phyloP scores from a whole-genome alignment of 92 coral and sea anemone genomes.

The Palythoa heliodiscus region DNA sequence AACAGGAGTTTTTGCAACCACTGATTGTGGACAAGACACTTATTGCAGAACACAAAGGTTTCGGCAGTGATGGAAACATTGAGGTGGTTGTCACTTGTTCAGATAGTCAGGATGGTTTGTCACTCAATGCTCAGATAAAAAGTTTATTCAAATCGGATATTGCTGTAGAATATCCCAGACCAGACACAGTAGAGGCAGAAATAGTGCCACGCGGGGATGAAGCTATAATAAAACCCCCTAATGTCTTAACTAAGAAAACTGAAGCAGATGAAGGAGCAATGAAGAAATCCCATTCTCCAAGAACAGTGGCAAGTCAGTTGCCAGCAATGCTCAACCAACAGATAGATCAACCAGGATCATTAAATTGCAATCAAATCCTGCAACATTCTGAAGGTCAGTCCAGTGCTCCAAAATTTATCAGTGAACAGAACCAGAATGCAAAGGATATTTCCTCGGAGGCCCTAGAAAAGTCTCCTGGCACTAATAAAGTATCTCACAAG shows the following conservation, averaged over 20 bases:
- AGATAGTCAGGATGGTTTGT: background rate
- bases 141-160: background rate
- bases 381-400: background rate
- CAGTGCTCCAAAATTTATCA: background rate
- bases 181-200: background rate
- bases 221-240: background rate
- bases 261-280: background rate
- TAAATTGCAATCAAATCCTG: background rate
- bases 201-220: background rate
- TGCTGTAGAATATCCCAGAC: background rate
- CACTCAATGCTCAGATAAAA: constrained; percentile 12
- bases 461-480: background rate
- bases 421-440: background rate
- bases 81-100: constrained; percentile 31
- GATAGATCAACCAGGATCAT: background rate
- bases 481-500: constrained; percentile 21
- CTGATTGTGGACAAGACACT: constrained; percentile 27
- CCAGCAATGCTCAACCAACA: background rate
- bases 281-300: no score
- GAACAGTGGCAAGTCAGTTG: background rate
- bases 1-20: constrained; percentile 19
- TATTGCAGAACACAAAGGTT: constrained; percentile 21
- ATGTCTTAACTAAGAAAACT: background rate
- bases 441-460: background rate
- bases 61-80: constrained; percentile 3